Evolutionary conservation across 2,797 vertebrate genomes (phyloP).

Genomic region (Premnoplex brunnescens): DNA sequence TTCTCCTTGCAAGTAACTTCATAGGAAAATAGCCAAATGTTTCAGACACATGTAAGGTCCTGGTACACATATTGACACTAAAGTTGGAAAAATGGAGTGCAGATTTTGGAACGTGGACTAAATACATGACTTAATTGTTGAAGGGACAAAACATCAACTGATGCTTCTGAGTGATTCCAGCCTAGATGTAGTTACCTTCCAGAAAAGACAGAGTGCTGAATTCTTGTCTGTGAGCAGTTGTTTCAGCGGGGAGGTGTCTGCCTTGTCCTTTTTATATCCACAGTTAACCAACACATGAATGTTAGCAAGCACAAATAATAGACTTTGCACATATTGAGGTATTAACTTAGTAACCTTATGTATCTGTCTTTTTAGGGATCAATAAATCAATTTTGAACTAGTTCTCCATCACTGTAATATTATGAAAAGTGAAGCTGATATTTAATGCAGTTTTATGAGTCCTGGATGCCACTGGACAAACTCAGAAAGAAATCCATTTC

Average conservation of each 20-base stretch:
- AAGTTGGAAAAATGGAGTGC: not conserved
- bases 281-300: not conserved
- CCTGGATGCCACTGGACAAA: slow-evolving; percentile 11
- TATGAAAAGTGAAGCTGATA: slow-evolving; percentile 10
- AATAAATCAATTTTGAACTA: slow-evolving; percentile 29
- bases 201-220: not conserved
- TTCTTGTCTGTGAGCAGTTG: not conserved
- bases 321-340: not conserved
- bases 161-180: not conserved
- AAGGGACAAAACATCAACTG: not conserved
- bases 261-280: not conserved
- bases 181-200: not conserved
- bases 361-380: slow-evolving; percentile 33
- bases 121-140: not conserved
- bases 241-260: not conserved
- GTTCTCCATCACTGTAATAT: slow-evolving; percentile 12
- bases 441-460: slow-evolving; percentile 19
- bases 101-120: not conserved
- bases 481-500: not conserved
- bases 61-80: not conserved
- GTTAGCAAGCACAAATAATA: slow-evolving; percentile 11
- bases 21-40: not conserved
- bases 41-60: not conserved
- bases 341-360: slow-evolving; percentile 39
- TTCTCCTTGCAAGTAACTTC: not conserved